Evolutionary conservation across 2,113 vertebrate species (phyloP).

Genomic region (Pycnonotus jocosus): DNA sequence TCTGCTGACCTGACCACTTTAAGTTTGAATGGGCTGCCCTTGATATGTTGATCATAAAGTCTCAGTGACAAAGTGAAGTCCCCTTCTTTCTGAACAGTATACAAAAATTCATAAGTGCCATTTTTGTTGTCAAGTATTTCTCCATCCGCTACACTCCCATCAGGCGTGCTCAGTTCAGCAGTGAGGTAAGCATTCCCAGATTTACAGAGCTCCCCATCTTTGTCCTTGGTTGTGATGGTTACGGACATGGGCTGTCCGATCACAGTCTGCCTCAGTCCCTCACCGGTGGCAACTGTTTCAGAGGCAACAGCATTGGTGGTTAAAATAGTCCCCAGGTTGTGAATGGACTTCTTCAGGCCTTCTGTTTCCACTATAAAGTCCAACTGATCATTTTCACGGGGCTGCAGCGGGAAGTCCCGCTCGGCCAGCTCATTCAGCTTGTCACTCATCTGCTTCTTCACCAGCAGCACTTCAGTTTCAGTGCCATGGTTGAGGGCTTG

Average conservation of each 20-base stretch:
- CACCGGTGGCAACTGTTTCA: constrained; percentile 91
- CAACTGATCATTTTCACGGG: constrained; percentile 91
- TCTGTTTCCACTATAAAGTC: constrained; percentile 93
- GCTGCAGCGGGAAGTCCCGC: constrained; percentile 85
- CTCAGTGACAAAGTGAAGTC: constrained; percentile 85
- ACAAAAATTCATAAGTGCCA: constrained; percentile 93
- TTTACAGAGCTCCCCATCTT: constrained; percentile 91
- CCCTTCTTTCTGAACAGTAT: constrained; percentile 88
- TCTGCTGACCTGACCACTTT: constrained; percentile 86
- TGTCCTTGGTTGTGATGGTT: constrained; percentile 94
- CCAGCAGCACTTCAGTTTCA: constrained; percentile 92
- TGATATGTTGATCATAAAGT: constrained; percentile 92
- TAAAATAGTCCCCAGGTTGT: constrained; percentile 91
- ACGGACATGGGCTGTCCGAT: constrained; percentile 87
- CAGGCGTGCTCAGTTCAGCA: constrained; percentile 84
- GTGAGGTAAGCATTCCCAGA: constrained; percentile 89
- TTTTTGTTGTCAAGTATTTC: constrained; percentile 96
- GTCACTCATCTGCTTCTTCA: constrained; percentile 97
- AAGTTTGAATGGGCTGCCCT: constrained; percentile 92
- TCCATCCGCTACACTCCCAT: constrained; percentile 83
- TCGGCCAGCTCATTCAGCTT: constrained; percentile 84
- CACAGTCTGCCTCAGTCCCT: constrained; percentile 88
- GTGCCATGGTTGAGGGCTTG: constrained; percentile 90
- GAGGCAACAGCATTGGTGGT: constrained; percentile 92
- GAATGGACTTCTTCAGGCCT: constrained; percentile 93